Base-by-base conservation (phyloP, 2,797 vertebrate genomes). In the Phalanger gymnotis region DNA sequence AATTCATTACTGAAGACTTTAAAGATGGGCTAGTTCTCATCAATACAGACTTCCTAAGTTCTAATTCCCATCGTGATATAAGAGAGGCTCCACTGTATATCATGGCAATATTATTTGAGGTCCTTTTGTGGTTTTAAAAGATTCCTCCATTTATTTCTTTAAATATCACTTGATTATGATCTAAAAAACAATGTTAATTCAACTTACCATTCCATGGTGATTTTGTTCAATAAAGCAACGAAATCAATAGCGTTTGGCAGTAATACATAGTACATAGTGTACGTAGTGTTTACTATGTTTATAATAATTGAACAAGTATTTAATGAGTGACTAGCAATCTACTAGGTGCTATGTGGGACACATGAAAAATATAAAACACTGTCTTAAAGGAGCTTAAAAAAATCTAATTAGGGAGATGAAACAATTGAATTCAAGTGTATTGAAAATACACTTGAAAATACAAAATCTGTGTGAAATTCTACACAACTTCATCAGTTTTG, bases 111-210 rank as follows among this genome's bases (percentile, higher is more conserved):
- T 52, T 90, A 90, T 61, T 34, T 92, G 90, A 94, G 90, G 57
- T 66, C 7, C 87, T 51, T 89, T 91, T 93, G 0, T 93, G 34
- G 11, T 89, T 28, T 91, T 90, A 94, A 93, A 31, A 94, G n/a
- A 51, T 3, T 91, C 12, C 81, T 97, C 30, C 96, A 55, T 54
- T 95, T 94, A 40, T 11, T 94, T 97, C 94, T 92, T 6, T 25
- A 92, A 94, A 54, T 5, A 94, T 93, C 52, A 94, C 92, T 94
- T 92, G 52, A 93, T 95, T 56, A 91, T 90, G 40, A 94, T 96
- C 53, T 91, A 93, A 73, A 54, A 97, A 95, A 90, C 66, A 81
- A 81, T 25, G 1, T 40, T 47, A 81, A 22, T 81, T 47, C 40
- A 93, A 90, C 40, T 91, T 53, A 47, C 40, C 16, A 73, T 95